Conservation (phyloP, 1,140 invertebrate genomes). For the Zophobas morio region DNA sequence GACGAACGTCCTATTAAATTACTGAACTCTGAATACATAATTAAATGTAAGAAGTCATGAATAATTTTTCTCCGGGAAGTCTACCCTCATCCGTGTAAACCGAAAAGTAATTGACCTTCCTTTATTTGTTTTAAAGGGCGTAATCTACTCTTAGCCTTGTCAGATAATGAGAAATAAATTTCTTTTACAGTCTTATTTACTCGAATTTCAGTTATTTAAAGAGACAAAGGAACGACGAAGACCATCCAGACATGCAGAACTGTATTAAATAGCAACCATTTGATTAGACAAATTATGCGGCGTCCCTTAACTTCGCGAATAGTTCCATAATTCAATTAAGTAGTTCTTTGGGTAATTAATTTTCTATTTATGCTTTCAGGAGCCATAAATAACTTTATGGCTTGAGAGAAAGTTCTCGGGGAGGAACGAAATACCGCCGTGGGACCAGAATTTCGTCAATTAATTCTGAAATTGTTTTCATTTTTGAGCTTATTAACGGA, state of each 20-base stretch:
- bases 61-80: slow-evolving; percentile 7
- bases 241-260: background rate
- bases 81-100: background rate
- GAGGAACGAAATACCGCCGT: background rate
- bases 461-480: background rate
- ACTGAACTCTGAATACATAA: slow-evolving; percentile 19
- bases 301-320: background rate
- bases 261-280: background rate
- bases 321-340: slow-evolving; percentile 12
- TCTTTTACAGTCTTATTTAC: background rate
- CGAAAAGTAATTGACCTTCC: background rate
- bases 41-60: slow-evolving; percentile 10
- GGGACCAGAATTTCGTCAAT: background rate
- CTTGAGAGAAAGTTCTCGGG: background rate
- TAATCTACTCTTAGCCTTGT: background rate
- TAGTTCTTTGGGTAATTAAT: background rate
- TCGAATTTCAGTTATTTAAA: background rate
- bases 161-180: background rate
- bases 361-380: background rate
- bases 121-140: background rate
- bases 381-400: background rate
- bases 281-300: background rate
- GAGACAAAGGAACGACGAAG: background rate
- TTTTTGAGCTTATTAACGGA: too few species aligned
- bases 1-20: slow-evolving; percentile 22